Evolutionary conservation across 2,113 vertebrate species (phyloP).

Genomic region (Stigmatopora argus): DNA sequence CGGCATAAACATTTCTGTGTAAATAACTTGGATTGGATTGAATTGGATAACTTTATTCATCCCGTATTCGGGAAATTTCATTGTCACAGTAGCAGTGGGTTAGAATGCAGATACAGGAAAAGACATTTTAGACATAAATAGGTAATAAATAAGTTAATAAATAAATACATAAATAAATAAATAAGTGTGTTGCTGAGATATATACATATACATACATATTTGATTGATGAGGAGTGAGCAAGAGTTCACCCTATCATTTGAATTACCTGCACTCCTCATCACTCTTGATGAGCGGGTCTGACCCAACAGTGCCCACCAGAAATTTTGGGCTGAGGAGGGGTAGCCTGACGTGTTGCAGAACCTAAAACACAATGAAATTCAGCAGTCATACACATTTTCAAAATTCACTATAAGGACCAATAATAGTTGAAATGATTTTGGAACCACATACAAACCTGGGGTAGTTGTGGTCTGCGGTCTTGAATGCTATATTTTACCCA

Average conservation of each 20-base stretch:
- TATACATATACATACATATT: too few relatives aligned
- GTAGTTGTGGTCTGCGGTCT: slow-evolving; percentile 89
- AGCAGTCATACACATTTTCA: not conserved
- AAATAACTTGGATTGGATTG: not conserved
- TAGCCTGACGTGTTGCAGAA: slow-evolving; percentile 91
- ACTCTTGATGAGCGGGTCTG: slow-evolving; percentile 97
- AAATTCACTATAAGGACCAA: not conserved
- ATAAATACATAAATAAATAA: too few relatives aligned
- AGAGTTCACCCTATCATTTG: not conserved
- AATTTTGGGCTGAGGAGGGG: slow-evolving; percentile 96
- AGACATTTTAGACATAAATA: too few relatives aligned
- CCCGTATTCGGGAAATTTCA: too few relatives aligned
- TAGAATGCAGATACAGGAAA: too few relatives aligned
- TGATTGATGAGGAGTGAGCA: not conserved
- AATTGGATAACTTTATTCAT: not conserved
- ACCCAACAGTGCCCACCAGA: slow-evolving; percentile 94
- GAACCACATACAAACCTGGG: slow-evolving; percentile 75
- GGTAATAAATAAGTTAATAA: too few relatives aligned
- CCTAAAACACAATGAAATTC: slow-evolving; percentile 63
- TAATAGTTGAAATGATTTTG: not conserved
- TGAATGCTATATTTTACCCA: slow-evolving; percentile 99
- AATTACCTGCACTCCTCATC: slow-evolving; percentile 95
- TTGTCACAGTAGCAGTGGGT: too few relatives aligned
- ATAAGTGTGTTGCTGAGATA: too few relatives aligned
- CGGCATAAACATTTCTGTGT: not conserved